These are phyloP conservation scores for Gobio gobio DNA, from an alignment of 2,113 vertebrate genomes.

Conservation along the genomic window DNA sequence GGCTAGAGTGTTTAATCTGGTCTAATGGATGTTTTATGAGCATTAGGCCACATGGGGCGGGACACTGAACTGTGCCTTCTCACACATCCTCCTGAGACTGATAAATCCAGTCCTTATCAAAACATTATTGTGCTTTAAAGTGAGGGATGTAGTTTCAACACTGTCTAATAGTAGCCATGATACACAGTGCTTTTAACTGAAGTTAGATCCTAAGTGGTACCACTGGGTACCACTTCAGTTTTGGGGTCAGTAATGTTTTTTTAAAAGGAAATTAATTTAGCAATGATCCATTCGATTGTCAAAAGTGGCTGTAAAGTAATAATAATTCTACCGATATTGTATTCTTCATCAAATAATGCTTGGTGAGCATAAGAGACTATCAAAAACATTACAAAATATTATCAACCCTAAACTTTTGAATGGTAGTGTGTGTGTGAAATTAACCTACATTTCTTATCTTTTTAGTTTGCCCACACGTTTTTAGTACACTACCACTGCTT, in stretches of 20 bases:
- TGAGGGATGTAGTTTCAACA: not conserved
- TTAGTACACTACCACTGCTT: not conserved
- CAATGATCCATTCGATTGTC: not conserved
- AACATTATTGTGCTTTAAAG: not conserved
- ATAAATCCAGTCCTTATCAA: not conserved
- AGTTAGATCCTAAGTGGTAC: not conserved
- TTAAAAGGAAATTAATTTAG: not conserved
- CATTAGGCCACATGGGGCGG: conserved; percentile 24
- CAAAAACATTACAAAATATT: no score
- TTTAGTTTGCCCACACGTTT: not conserved
- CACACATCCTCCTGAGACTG: not conserved
- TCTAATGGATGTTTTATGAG: conserved; percentile 58
- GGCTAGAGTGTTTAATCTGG: conserved; percentile 44
- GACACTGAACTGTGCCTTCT: conserved; percentile 2
- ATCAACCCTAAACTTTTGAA: no score
- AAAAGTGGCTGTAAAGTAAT: not conserved
- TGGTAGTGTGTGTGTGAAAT: no score
- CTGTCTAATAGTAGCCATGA: not conserved
- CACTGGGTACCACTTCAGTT: not conserved
- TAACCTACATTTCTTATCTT: not conserved
- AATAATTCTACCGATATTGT: no score
- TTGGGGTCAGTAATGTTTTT: not conserved
- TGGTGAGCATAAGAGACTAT: no score
- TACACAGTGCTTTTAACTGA: not conserved
- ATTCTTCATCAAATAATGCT: no score